Evolutionary conservation across 2,113 vertebrate genomes (phyloP), one percentile per base, ranked within the genome.

Genomic region (Cariama cristata): DNA sequence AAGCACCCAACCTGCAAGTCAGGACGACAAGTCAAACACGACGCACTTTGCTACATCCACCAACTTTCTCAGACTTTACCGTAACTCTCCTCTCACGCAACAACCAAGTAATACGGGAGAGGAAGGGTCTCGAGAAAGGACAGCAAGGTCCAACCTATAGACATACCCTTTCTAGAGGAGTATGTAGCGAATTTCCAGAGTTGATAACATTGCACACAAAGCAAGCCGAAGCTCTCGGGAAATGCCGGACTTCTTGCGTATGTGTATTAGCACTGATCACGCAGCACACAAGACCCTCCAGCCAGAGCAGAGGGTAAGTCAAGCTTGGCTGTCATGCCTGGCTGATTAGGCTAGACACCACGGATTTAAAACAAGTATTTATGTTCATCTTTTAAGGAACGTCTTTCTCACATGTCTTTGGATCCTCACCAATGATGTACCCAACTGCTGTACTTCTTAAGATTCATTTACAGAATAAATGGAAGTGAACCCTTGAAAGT

Each of bases 161-260:
- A n/a, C 42, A 45, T 28, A 42, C 3, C 0, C 52, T 53, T 83
- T 66, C 58, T 19, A 42, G 20, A 73, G 0, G 1, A 76, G 58
- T 6, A 83, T 0, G 7, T 1, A 56, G 42, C 0, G 0, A 60
- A 76, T 58, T 60, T 64, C 20, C 10, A 5, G 11, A 58, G 53
- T 45, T 86, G 23, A 27, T 14, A 27, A 27, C 33, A 40, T 3
- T 56, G 33, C 0, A 0, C 11, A 64, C 12, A 66, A 44, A 53
- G 56, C 44, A 79, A 68, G 44, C 28, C 0, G 0, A 40, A 69
- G 67, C 59, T 93, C 44, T 45, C 23, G 24, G 21, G 42, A 89
- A 86, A 53, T 9, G 66, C 40, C 58, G 75, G 44, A 49, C 50
- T 42, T 71, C 68, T 72, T 86, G 86, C 63, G 38, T 4, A 15